Conservation (phyloP, 2,888 invertebrate species). For the Nomada fucata region DNA sequence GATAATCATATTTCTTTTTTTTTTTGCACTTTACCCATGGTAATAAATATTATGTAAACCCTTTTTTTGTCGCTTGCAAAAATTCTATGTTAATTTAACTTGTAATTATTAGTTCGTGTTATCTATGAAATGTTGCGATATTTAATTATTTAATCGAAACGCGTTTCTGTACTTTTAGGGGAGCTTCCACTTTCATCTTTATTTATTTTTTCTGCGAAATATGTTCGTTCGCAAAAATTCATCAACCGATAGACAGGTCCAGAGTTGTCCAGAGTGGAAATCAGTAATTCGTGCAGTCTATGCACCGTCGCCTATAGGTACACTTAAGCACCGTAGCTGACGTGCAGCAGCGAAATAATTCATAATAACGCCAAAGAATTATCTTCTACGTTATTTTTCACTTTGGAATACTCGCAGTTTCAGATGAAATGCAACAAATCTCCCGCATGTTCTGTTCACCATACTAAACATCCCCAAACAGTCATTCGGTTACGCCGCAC, state of each 20-base stretch:
- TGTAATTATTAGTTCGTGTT: not conserved
- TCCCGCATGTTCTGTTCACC: no score
- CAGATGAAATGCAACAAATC: no score
- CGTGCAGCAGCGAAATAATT: not conserved
- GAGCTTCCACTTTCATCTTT: not conserved
- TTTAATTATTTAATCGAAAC: conserved; percentile 3
- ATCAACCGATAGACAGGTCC: not conserved
- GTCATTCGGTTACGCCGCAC: not conserved
- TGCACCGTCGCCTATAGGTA: not conserved
- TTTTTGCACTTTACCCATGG: no score
- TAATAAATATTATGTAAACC: not conserved
- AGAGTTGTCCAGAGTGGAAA: conserved; percentile 4
- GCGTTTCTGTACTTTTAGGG: not conserved
- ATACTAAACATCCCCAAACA: not conserved
- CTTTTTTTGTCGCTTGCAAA: not conserved
- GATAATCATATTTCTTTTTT: not conserved
- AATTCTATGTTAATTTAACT: not conserved
- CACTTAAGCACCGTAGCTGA: not conserved
- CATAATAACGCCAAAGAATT: not conserved
- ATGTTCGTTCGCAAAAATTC: not conserved
- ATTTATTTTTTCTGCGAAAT: conserved; percentile 1
- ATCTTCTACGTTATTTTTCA: not conserved
- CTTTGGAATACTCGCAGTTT: not conserved
- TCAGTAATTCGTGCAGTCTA: not conserved
- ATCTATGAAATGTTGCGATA: not conserved